Conservation (phyloP, 2,888 invertebrate genomes). For the Aphidius colemani region DNA sequence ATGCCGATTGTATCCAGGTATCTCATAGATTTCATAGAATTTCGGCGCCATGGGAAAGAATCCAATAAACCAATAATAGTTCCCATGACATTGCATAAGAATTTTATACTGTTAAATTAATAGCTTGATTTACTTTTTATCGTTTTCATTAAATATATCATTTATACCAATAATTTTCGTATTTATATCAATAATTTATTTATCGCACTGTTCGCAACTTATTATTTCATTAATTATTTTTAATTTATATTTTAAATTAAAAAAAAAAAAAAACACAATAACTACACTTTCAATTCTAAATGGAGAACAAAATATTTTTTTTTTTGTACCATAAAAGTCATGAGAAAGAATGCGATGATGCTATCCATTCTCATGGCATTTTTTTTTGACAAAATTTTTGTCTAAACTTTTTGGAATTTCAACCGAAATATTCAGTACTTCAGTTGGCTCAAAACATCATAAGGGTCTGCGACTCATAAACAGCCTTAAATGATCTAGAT, state of each 20-base stretch:
- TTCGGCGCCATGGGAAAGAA: constrained; percentile 21
- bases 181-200: background rate
- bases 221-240: background rate
- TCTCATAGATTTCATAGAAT: constrained; percentile 11
- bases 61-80: constrained; percentile 10
- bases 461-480: too few species aligned
- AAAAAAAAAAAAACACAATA: background rate
- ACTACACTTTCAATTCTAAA: constrained; percentile 1
- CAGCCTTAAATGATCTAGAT: too few species aligned
- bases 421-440: too few species aligned
- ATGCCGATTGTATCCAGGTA: background rate
- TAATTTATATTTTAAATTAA: background rate
- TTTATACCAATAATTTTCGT: background rate
- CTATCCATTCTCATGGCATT: too few species aligned
- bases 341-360: background rate
- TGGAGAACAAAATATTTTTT: constrained; percentile 10
- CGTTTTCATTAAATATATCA: background rate
- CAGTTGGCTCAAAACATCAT: too few species aligned
- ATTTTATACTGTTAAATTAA: too few species aligned
- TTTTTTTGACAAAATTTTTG: too few species aligned
- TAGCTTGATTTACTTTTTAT: background rate
- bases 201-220: background rate
- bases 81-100: constrained; percentile 1
- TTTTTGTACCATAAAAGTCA: constrained; percentile 3
- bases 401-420: too few species aligned